Percentiles rank a stretch among this genome's conserved stretches.
phyloP scores from a whole-genome alignment of 2,113 vertebrate genomes.

The Acanthisitta chloris region DNA sequence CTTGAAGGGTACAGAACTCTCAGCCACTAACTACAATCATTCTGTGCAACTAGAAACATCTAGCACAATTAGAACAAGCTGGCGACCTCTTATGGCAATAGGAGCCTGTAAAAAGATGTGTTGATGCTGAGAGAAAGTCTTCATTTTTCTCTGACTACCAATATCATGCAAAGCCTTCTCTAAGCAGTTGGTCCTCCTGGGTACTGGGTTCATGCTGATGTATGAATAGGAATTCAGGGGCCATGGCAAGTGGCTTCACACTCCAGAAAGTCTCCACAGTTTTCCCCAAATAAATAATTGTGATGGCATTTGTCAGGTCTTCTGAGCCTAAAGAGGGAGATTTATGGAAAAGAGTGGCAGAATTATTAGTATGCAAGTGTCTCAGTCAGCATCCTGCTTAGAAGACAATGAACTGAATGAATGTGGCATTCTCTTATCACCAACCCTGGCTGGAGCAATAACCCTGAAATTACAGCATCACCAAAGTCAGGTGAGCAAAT shows the following conservation, averaged over 20 bases:
- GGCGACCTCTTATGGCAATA: not conserved
- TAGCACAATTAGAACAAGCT: not conserved
- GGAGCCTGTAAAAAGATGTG: not conserved
- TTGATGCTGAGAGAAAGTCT: not conserved
- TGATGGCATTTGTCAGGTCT: not conserved
- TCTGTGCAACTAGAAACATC: not conserved
- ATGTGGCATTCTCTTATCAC: not conserved
- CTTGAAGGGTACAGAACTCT: not conserved
- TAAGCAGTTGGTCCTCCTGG: not conserved
- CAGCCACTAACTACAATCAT: not conserved
- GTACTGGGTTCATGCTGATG: fast-evolving
- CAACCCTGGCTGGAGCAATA: not conserved
- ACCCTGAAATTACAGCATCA: not conserved
- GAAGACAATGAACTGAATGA: not conserved
- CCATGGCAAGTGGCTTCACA: not conserved
- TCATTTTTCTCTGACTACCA: not conserved
- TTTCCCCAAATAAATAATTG: not conserved
- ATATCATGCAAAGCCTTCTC: not conserved
- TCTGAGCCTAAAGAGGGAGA: not conserved
- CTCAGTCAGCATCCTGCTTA: not conserved
- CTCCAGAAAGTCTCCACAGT: not conserved
- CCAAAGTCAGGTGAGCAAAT: not conserved
- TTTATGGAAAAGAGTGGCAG: not conserved
- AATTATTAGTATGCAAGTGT: not conserved
- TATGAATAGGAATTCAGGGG: not conserved